phyloP scores from a whole-genome alignment of 2,113 vertebrate species.

The Loxodonta africana region DNA sequence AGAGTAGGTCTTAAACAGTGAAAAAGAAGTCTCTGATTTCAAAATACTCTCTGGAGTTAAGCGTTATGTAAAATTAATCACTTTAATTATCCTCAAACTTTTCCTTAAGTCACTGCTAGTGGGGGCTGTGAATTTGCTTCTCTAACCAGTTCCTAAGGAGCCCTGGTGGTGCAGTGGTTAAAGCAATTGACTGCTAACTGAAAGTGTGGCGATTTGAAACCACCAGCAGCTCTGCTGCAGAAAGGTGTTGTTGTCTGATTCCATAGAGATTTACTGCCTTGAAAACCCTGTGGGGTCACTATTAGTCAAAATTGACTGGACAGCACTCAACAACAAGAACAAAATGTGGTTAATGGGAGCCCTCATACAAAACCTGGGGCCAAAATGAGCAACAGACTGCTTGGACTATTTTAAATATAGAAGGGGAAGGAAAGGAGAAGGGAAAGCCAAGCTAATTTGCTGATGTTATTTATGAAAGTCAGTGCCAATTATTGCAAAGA shows the following conservation, averaged over 20 bases:
- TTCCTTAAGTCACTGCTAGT: background rate
- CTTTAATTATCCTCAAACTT: background rate
- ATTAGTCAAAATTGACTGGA: no score
- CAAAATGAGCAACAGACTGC: background rate
- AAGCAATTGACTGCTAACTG: no score
- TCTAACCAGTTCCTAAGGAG: background rate
- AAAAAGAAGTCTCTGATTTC: background rate
- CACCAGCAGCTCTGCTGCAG: no score
- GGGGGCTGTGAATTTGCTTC: background rate
- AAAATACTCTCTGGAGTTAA: background rate
- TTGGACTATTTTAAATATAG: background rate
- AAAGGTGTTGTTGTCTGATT: no score
- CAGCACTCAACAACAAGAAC: no score
- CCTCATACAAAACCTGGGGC: background rate
- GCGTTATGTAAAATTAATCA: background rate
- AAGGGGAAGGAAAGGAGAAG: background rate
- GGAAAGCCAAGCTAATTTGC: background rate
- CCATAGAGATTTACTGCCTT: no score
- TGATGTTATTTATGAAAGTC: background rate
- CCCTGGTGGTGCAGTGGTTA: no score
- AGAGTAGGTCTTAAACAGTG: constrained; percentile 1
- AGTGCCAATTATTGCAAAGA: background rate
- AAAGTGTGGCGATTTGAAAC: no score
- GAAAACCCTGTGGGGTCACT: no score
- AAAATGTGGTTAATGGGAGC: background rate